Evolutionary conservation across 2,888 invertebrate genomes (phyloP), one percentile per base, ranked within the genome.

Genomic region (Mythimna lalbum): DNA sequence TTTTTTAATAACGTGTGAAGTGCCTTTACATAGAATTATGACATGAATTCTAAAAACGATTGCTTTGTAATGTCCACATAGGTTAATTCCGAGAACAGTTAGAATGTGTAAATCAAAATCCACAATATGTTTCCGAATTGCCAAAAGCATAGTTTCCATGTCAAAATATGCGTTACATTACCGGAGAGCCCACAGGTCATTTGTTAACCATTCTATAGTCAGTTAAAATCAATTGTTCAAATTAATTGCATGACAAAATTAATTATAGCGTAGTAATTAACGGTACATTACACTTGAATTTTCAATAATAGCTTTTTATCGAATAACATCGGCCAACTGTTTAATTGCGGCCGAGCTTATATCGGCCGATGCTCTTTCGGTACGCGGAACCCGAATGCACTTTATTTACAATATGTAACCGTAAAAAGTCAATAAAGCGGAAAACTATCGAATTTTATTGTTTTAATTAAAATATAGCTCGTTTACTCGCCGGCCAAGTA

Each of bases 391-490:
- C 80, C 87, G 82, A 88, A 89, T 89, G 84, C 84, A 86, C 88
- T 92, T 93, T 92, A 94, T 94, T 93, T 90, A 93, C 93, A 89
- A 85, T 90, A 88, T 86, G 81, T 76, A 74, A 78, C 91, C 87
- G 92, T 95, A 93, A 94, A 94, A 93, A 90, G 89, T 91, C 89
- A 92, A 93, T 94, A 93, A 92, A 91, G 89, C 91, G 93, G 91
- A 92, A 93, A 93, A 93, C 94, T 92, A 93, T 91, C 89, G 89
- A 89, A 89, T 91, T 93, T 92, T 92, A 94, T 90, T 85, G 92
- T 89, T 92, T 94, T 94, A 93, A 94, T 95, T 93, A 92, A 93
- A 81, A 93, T 91, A 89, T 89, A 80, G 84, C 85, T 80, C 85
- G 86, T 82, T 85, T 71, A 71, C 43, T 75, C 68, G 61, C 72